Base-by-base conservation (phyloP, 2,113 vertebrate genomes). In the Chionomys nivalis region DNA sequence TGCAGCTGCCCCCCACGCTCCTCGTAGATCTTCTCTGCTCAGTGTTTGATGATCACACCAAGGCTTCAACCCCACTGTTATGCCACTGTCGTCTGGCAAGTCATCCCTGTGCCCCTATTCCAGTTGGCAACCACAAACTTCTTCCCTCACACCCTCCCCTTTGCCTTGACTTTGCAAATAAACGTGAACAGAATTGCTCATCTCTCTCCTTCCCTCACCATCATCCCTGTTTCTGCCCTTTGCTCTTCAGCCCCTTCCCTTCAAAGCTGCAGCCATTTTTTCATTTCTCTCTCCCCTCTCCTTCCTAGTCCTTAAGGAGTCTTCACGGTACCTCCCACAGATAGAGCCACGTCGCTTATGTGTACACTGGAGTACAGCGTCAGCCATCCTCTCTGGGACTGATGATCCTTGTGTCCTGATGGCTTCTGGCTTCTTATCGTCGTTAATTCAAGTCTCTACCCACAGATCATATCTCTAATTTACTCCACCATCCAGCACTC, bases 341-440 rank as follows among this genome's bases (percentile, higher is more conserved):
- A 47, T 42, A 26, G 0, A n/a, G 26, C 36, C 23, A 21, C 5
- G 5, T 26, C 49, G 36, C n/a, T 66, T 47, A 3, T 7, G 7
- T 33, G 21, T 33, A 21, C 13, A 0, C 12, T 21, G 17, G n/a
- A 12, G 78, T 4, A 0, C 24, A 31, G 3, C 3, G 12, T 61
- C 33, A 1, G 14, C 7, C 4, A 1, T 86, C 49, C 13, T 0
- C 33, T 19, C 72, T 33, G 11, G 33, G 44, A 47, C 83, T 68
- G n/a, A 39, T 17, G 7, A n/a, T 33, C 12, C 55, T 68, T 0
- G 31, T 24, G 33, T 33, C 3, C 7, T 52, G 66, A 21, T 52
- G 70, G 24, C 36, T 88, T 77, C 82, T 78, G 33, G 6, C 68
- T 28, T 55, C 31, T 65, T 58, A 0, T 24, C 24, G 42, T 75